These are phyloP conservation scores for Synergus japonicus DNA, from an alignment of 2,888 invertebrate genomes.

Conservation along the genomic window DNA sequence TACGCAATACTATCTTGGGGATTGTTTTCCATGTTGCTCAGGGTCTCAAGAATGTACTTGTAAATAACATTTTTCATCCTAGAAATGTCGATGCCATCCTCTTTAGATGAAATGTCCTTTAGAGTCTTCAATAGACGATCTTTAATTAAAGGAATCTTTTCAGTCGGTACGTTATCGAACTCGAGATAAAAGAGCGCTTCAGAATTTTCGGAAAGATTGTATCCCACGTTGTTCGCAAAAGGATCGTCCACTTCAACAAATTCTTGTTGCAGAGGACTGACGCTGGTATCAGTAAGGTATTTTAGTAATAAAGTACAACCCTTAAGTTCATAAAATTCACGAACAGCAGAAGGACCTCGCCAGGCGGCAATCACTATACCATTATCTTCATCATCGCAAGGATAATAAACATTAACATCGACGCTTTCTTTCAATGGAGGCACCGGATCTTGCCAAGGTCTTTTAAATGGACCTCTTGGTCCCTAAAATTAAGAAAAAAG, in stretches of 20 bases:
- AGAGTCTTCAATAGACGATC: constrained; percentile 79
- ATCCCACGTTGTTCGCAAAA: constrained; percentile 86
- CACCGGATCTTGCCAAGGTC: constrained; percentile 88
- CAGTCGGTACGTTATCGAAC: constrained; percentile 87
- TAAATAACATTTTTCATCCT: constrained; percentile 86
- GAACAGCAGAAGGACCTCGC: constrained; percentile 86
- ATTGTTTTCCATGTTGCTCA: constrained; percentile 86
- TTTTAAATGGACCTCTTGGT: constrained; percentile 80
- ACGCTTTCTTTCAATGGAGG: constrained; percentile 82
- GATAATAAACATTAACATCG: constrained; percentile 83
- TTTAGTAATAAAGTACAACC: constrained; percentile 86
- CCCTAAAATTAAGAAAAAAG: constrained; percentile 73
- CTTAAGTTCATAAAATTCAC: constrained; percentile 81
- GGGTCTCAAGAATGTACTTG: constrained; percentile 84
- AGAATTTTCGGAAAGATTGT: constrained; percentile 86
- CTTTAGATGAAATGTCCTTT: constrained; percentile 77
- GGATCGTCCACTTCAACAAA: constrained; percentile 91
- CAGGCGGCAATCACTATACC: constrained; percentile 89
- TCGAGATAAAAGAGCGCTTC: constrained; percentile 84
- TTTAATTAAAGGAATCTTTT: constrained; percentile 83
- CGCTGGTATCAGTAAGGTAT: constrained; percentile 91
- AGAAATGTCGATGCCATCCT: constrained; percentile 84
- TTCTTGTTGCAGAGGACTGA: constrained; percentile 89
- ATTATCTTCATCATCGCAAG: constrained; percentile 90
- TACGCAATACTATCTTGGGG: constrained; percentile 89